These are phyloP conservation scores for Philereme transversata DNA, from an alignment of 2,888 invertebrate species.

Conservation along the genomic window DNA sequence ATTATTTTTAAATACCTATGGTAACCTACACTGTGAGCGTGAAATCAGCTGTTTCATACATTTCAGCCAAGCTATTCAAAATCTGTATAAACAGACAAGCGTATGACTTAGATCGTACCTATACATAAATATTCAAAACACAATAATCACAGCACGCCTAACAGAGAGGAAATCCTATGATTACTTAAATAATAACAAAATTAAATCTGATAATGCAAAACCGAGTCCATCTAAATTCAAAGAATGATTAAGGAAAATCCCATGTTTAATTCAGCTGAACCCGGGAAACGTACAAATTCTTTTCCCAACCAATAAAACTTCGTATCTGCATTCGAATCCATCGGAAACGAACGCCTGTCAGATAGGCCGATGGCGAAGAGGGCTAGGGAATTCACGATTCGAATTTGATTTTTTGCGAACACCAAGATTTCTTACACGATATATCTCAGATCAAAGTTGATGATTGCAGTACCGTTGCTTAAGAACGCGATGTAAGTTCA, in stretches of 20 bases:
- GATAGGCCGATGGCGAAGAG: slow-evolving; percentile 27
- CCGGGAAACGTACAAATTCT: slow-evolving; percentile 38
- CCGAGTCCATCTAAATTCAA: slow-evolving; percentile 22
- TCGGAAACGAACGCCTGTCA: slow-evolving; percentile 29
- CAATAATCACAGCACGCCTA: slow-evolving; percentile 18
- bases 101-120: too few species aligned
- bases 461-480: too few species aligned
- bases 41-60: too few species aligned
- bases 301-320: slow-evolving; percentile 37
- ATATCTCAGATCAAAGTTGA: background rate
- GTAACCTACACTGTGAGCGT: too few species aligned
- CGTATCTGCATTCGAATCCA: slow-evolving; percentile 39
- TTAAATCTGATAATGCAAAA: slow-evolving; percentile 20
- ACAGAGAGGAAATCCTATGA: background rate
- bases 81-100: too few species aligned
- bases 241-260: slow-evolving; percentile 28
- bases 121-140: background rate
- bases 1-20: too few species aligned
- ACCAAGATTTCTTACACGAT: background rate
- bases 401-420: slow-evolving; percentile 9
- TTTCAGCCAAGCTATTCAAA: too few species aligned
- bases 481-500: too few species aligned
- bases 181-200: slow-evolving; percentile 8
- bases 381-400: slow-evolving; percentile 11
- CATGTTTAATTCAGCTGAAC: slow-evolving; percentile 37